phyloP scores from a whole-genome alignment of 2,888 invertebrate species.

The Ctena decussata region DNA sequence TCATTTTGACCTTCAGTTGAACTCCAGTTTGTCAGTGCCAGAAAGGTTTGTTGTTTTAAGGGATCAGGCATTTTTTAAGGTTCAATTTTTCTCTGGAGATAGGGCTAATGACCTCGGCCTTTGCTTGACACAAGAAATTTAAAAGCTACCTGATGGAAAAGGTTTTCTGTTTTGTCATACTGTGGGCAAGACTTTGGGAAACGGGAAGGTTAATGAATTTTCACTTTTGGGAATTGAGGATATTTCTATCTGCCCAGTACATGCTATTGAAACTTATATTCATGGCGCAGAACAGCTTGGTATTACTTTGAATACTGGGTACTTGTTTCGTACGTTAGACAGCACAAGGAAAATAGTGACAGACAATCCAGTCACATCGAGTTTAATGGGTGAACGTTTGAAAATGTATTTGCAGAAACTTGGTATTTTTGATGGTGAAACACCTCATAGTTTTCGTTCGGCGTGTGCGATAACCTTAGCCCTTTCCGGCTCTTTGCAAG shows the following conservation, averaged over 20 bases:
- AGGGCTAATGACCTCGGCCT: not conserved
- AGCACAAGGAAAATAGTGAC: not conserved
- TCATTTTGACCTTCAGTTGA: not conserved
- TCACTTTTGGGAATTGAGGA: not conserved
- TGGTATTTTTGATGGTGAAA: not conserved
- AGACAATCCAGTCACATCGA: not conserved
- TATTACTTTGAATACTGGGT: not conserved
- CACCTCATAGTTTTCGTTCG: not conserved
- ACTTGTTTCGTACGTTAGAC: not conserved
- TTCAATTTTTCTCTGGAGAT: not conserved
- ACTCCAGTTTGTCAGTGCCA: not conserved
- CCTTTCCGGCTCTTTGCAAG: not conserved
- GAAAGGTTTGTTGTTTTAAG: not conserved
- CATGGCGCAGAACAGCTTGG: not conserved
- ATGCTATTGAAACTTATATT: constrained; percentile 4
- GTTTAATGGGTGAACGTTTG: not conserved
- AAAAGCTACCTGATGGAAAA: not conserved
- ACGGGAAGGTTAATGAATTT: constrained; percentile 1
- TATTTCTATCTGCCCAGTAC: not conserved
- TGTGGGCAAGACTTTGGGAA: not conserved
- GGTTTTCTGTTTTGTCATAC: not conserved
- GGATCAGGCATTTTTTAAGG: constrained; percentile 4
- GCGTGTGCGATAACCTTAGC: not conserved
- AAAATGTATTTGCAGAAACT: constrained; percentile 1
- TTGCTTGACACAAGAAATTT: not conserved